Evolutionary conservation across 1,140 invertebrate species (phyloP), one percentile per base, ranked within the genome.

Genomic region (Zaprionus davidi): DNA sequence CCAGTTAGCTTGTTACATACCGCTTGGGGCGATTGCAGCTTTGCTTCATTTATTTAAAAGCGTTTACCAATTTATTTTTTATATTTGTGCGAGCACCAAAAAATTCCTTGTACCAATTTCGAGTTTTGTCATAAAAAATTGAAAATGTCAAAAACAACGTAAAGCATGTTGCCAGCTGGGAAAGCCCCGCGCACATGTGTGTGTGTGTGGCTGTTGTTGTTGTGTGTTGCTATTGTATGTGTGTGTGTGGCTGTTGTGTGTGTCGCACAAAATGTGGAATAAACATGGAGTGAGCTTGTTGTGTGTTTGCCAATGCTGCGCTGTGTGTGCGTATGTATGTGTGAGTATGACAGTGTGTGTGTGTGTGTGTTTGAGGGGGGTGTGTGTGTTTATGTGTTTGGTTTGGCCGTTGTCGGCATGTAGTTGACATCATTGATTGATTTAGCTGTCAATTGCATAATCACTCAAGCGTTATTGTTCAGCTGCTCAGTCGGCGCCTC

Each of bases 391-490:
- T 6, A n/a, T 58, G 38, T 67, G 73, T 71, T 67, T 80, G 69
- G 58, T 65, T 65, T 70, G 71, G 46, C 59, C 76, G 57, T 79
- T 63, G 78, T 66, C 78, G 79, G 85, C 85, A 85, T 90, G 85
- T 90, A 90, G 86, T 90, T 91, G 88, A 91, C 88, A 91, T 91
- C 88, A 91, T 90, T 91, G 88, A 91, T 91, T 91, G 88, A 91
- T 91, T 91, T 91, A 91, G 88, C 88, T 91, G 88, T 91, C 88
- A 91, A 91, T 91, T 91, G 88, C 88, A 91, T 91, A 91, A 91
- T 91, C 88, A 91, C 84, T 91, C 88, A 91, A 91, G 88, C 90
- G 88, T 88, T 91, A 91, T 91, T 91, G 88, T 91, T 91, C 79
- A 90, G 82, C 79, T 84, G 76, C 87, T 85, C 71, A 80, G 78